Evolutionary conservation across 2,797 vertebrate genomes (phyloP).

Genomic region (Smutsia gigantea): DNA sequence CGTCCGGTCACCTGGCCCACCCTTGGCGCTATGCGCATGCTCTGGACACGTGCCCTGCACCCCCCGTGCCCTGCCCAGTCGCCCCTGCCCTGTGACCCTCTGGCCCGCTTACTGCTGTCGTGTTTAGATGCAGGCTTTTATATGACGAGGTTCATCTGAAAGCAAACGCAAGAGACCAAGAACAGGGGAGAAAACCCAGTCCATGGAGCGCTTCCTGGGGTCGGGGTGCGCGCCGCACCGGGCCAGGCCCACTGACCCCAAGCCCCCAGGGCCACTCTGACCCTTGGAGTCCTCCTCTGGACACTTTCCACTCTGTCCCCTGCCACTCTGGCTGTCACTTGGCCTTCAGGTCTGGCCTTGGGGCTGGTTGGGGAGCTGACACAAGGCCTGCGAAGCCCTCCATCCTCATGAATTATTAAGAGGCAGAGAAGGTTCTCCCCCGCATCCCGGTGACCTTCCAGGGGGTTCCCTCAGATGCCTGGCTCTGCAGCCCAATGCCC

Average conservation of each 20-base stretch:
- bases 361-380: not conserved
- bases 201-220: too few relatives aligned
- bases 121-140: not conserved
- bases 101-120: too few relatives aligned
- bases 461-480: conserved; percentile 53
- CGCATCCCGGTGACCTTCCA: conserved; percentile 29
- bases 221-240: fast-evolving
- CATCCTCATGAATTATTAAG: not conserved
- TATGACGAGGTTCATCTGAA: not conserved
- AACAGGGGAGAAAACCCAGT: not conserved
- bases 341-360: not conserved
- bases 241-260: fast-evolving
- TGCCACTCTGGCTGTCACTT: not conserved
- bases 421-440: not conserved
- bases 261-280: not conserved
- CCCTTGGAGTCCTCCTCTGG: fast-evolving
- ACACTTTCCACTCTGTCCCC: fast-evolving
- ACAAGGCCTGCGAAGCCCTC: not conserved
- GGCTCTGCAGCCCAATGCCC: not conserved
- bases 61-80: fast-evolving
- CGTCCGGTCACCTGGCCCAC: too few relatives aligned
- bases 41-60: not conserved
- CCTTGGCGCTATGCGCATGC: too few relatives aligned
- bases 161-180: not conserved
- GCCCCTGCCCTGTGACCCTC: too few relatives aligned